Conservation (phyloP, 1,140 invertebrate species). For the Oedothorax gibbosus region DNA sequence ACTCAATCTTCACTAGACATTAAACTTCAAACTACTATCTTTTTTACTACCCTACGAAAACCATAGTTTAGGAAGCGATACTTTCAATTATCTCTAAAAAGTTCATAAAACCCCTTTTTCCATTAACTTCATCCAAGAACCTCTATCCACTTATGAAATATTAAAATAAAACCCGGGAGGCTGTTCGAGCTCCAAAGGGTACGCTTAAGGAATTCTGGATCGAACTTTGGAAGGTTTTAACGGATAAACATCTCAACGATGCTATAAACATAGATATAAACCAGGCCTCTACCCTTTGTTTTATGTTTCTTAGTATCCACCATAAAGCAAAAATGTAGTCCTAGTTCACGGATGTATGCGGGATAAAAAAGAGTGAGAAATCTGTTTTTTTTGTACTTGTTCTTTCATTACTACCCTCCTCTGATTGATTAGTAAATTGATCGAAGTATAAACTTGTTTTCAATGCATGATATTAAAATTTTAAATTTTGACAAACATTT, state of each 20-base stretch:
- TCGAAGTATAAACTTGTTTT: too few species aligned
- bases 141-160: neutral
- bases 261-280: slow-evolving; percentile 59
- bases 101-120: too few species aligned
- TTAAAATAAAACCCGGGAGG: neutral
- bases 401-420: too few species aligned
- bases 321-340: slow-evolving; percentile 54
- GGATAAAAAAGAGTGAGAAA: too few species aligned
- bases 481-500: too few species aligned
- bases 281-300: slow-evolving; percentile 50
- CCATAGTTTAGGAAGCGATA: too few species aligned
- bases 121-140: neutral
- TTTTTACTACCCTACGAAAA: too few species aligned
- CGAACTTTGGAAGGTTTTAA: neutral
- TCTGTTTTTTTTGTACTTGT: too few species aligned
- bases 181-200: neutral
- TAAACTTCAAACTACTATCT: neutral
- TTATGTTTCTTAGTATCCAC: slow-evolving; percentile 52
- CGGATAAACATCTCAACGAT: slow-evolving; percentile 56
- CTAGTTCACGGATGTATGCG: too few species aligned
- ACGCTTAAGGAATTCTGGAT: slow-evolving; percentile 2
- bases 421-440: too few species aligned
- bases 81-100: too few species aligned
- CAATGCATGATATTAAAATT: too few species aligned
- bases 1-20: neutral